A percentile compares a stretch with the other conserved stretches of the same genome.
phyloP scores from a whole-genome alignment of 2,888 invertebrate species.

The Chymomyza caudatula region DNA sequence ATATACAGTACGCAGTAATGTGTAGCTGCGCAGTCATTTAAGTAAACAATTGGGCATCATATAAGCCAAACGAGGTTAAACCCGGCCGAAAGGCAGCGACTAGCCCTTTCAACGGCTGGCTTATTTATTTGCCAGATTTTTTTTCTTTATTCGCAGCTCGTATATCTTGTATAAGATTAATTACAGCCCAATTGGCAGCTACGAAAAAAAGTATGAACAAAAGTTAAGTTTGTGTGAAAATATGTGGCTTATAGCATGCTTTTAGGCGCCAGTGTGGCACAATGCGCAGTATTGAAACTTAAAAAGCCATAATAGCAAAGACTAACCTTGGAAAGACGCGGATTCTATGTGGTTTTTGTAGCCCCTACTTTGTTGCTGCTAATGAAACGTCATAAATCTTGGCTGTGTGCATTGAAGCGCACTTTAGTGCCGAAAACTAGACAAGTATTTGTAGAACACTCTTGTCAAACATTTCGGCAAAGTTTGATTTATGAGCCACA shows the following conservation, averaged over 20 bases:
- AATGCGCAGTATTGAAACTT: constrained; percentile 49
- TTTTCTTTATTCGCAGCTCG: constrained; percentile 10
- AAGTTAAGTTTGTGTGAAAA: constrained; percentile 11
- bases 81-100: background rate
- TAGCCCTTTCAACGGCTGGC: background rate
- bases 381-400: constrained; percentile 57
- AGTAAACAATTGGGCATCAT: background rate
- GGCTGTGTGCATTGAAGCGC: constrained; percentile 7
- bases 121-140: constrained; percentile 14
- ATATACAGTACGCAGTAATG: too few relatives aligned
- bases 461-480: background rate
- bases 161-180: constrained; percentile 50
- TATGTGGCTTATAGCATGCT: background rate
- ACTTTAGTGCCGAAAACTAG: background rate
- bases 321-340: background rate
- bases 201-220: constrained; percentile 26
- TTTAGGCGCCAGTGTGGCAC: constrained; percentile 12
- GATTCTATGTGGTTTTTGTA: background rate
- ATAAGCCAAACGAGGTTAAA: background rate
- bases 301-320: constrained; percentile 24
- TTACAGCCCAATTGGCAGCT: constrained; percentile 57
- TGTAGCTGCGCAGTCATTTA: background rate
- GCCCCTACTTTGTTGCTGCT: constrained; percentile 3
- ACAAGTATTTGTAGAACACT: background rate
- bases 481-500: constrained; percentile 50